phyloP scores from a whole-genome alignment of 2,888 invertebrate species.

The Dyspetes luteomarginatus region DNA sequence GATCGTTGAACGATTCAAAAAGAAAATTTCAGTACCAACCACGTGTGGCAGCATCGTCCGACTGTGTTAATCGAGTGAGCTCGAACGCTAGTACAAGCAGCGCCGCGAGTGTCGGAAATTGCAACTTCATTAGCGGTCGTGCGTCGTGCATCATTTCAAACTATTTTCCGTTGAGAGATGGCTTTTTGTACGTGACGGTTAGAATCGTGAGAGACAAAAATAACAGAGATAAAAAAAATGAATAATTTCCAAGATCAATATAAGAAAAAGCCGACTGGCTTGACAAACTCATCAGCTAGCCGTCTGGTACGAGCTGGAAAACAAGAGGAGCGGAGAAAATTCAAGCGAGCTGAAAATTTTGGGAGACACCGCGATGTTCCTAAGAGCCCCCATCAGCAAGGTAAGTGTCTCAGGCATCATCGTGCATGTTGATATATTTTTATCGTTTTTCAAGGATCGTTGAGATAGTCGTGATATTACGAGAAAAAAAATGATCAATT shows the following conservation, averaged over 20 bases:
- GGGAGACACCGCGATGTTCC: slow-evolving; percentile 52
- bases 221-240: neutral
- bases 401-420: slow-evolving; percentile 31
- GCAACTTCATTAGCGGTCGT: slow-evolving; percentile 27
- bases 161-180: slow-evolving; percentile 50
- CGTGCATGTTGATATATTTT: neutral
- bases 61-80: too few relatives aligned
- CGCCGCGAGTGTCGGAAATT: neutral
- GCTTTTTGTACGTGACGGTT: neutral
- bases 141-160: slow-evolving; percentile 57
- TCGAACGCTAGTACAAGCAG: neutral
- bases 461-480: neutral
- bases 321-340: slow-evolving; percentile 48
- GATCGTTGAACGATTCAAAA: neutral
- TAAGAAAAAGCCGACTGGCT: slow-evolving; percentile 4
- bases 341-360: slow-evolving; percentile 54
- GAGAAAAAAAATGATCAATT: neutral
- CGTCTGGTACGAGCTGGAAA: slow-evolving; percentile 60
- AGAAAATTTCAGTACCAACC: neutral
- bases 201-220: slow-evolving; percentile 1
- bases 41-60: slow-evolving; percentile 23
- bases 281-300: neutral
- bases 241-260: slow-evolving; percentile 32
- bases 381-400: neutral
- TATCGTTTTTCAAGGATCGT: neutral